Conservation (phyloP, 35 echinoderm and acorn worm genomes). For the Apostichopus japonicus region DNA sequence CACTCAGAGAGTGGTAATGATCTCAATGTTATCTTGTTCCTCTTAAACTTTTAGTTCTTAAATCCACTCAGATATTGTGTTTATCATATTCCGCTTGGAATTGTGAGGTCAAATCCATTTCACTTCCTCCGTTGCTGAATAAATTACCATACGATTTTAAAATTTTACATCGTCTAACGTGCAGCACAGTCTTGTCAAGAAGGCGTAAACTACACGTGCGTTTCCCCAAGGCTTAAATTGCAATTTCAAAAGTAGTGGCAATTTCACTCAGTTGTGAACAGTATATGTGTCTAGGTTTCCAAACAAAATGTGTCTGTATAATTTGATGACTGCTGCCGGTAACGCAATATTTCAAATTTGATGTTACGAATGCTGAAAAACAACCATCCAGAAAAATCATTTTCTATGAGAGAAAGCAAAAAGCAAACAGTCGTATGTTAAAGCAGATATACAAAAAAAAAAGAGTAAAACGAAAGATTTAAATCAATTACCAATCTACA, state of each 20-base stretch:
- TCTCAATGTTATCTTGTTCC: no score
- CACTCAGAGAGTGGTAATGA: no score
- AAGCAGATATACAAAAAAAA: no score
- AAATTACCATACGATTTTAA: neutral
- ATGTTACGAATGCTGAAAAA: no score
- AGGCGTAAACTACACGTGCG: no score
- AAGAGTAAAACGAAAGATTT: no score
- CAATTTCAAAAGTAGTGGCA: neutral
- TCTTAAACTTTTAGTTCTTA: no score
- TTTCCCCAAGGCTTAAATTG: neutral
- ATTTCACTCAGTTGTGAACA: neutral
- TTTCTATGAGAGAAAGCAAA: no score
- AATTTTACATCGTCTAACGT: neutral
- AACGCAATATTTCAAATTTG: neutral
- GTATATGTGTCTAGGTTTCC: neutral
- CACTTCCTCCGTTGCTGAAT: neutral
- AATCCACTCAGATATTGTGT: neutral
- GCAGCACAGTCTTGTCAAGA: neutral
- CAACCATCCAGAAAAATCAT: no score
- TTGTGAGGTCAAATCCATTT: neutral
- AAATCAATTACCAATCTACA: no score
- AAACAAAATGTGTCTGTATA: neutral
- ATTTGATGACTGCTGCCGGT: neutral
- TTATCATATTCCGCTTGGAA: neutral
- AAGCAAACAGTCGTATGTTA: no score